A percentile compares a stretch with the other conserved stretches of the same genome.
phyloP scores from a whole-genome alignment of 1,140 invertebrate genomes.

The Saccostrea cuccullata region DNA sequence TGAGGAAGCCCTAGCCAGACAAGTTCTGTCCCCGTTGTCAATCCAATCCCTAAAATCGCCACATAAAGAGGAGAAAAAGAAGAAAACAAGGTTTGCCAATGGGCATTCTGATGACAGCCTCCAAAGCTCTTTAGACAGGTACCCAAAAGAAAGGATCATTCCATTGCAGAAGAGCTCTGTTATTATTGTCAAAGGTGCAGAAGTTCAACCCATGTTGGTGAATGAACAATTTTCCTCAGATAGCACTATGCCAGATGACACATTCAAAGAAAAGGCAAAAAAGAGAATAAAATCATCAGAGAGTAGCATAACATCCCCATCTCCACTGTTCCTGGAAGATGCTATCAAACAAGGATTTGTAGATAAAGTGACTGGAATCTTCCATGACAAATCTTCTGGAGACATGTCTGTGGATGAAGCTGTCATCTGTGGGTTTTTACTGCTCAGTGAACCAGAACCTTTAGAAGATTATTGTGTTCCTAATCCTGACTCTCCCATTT shows the following conservation, averaged over 20 bases:
- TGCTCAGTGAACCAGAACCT: constrained; percentile 54
- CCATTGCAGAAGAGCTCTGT: constrained; percentile 57
- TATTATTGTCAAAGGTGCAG: constrained; percentile 68
- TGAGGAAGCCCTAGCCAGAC: constrained; percentile 83
- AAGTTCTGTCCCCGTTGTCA: constrained; percentile 69
- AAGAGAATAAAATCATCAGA: constrained; percentile 86
- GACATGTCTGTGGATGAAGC: constrained; percentile 90
- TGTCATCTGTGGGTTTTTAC: constrained; percentile 86
- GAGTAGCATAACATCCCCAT: constrained; percentile 76
- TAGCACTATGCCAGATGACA: constrained; percentile 78
- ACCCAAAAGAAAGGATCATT: not conserved
- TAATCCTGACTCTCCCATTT: constrained; percentile 65
- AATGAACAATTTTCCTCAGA: constrained; percentile 77
- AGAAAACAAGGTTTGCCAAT: not conserved
- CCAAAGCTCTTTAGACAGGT: not conserved
- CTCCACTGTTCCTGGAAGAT: constrained; percentile 65
- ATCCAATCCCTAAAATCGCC: constrained; percentile 43
- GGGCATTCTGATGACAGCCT: not conserved
- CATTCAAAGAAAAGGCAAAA: not conserved
- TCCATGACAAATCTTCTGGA: constrained; percentile 84
- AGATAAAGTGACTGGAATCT: constrained; percentile 89
- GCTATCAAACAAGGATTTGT: constrained; percentile 71
- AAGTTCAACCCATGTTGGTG: constrained; percentile 50
- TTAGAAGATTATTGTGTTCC: constrained; percentile 44
- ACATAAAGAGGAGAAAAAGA: not conserved